Percentiles rank a stretch among this genome's conserved stretches.
Evolutionary conservation across 2,888 invertebrate genomes (phyloP).

Genomic region (Chrysodeixis includens): DNA sequence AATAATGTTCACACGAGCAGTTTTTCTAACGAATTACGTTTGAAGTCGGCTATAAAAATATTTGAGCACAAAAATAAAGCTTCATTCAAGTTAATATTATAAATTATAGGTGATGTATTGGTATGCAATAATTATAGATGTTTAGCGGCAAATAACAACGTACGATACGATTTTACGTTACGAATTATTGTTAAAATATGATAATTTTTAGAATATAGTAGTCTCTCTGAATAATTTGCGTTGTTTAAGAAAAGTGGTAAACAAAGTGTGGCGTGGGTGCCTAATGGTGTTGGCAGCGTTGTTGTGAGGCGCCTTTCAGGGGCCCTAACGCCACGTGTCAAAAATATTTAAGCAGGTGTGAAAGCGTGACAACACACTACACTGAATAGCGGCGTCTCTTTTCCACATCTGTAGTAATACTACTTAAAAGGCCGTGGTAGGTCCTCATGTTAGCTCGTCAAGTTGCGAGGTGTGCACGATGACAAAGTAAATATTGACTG

Average conservation of each 20-base stretch:
- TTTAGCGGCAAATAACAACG: slow-evolving; percentile 31
- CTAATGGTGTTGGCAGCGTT: slow-evolving; percentile 55
- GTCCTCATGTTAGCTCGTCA: slow-evolving; percentile 63
- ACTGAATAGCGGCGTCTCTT: no score
- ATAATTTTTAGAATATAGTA: slow-evolving; percentile 45
- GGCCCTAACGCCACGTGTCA: no score
- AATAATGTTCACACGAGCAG: slow-evolving; percentile 12
- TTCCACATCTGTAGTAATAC: no score
- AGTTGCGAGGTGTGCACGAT: slow-evolving; percentile 45
- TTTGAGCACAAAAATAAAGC: slow-evolving; percentile 16
- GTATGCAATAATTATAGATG: slow-evolving; percentile 20
- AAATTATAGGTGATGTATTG: slow-evolving; percentile 31
- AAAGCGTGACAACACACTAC: no score
- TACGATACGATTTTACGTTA: slow-evolving; percentile 26
- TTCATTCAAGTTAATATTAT: slow-evolving; percentile 16
- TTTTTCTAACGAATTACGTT: slow-evolving; percentile 23
- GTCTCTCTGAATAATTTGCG: slow-evolving; percentile 42
- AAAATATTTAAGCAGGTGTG: no score
- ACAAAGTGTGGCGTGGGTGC: slow-evolving; percentile 55
- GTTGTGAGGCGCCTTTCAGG: slow-evolving; percentile 69
- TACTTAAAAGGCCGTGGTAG: no score
- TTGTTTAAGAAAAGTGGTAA: slow-evolving; percentile 57
- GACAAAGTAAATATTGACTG: slow-evolving; percentile 74
- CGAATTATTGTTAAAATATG: slow-evolving; percentile 44
- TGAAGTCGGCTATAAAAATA: slow-evolving; percentile 15